Conservation (phyloP, 1,140 invertebrate species). For the Eriocheir sinensis region DNA sequence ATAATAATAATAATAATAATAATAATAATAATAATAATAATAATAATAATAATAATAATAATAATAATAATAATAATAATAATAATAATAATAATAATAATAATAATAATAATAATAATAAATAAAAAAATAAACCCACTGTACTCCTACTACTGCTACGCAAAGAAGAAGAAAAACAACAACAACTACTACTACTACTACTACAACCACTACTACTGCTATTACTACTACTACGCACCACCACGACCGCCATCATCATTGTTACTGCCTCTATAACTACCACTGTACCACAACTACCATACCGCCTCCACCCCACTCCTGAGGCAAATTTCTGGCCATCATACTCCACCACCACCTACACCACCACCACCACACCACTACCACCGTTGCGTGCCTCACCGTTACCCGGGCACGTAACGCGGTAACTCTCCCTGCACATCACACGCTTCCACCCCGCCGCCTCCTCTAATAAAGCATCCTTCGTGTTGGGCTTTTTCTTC, state of each 20-base stretch:
- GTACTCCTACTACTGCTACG: no score
- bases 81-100: neutral
- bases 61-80: slow-evolving; percentile 29
- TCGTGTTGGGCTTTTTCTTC: neutral
- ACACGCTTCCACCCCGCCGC: neutral
- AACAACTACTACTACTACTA: no score
- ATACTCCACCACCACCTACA: neutral
- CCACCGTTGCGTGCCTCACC: no score
- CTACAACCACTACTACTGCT: no score
- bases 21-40: slow-evolving; percentile 28
- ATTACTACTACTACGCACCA: no score
- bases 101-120: slow-evolving; percentile 31
- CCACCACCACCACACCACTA: neutral
- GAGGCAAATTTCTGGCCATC: neutral
- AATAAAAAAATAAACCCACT: neutral
- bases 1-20: neutral
- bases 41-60: slow-evolving; percentile 36
- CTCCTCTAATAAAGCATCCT: neutral
- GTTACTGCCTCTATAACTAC: no score
- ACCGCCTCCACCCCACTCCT: neutral
- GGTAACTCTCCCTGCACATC: neutral
- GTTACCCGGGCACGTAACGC: no score
- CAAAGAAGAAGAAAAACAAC: no score
- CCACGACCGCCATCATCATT: no score
- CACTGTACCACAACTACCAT: neutral